Base-by-base conservation (phyloP, 2,113 vertebrate genomes). In the Forbesichthys papilliferus region DNA sequence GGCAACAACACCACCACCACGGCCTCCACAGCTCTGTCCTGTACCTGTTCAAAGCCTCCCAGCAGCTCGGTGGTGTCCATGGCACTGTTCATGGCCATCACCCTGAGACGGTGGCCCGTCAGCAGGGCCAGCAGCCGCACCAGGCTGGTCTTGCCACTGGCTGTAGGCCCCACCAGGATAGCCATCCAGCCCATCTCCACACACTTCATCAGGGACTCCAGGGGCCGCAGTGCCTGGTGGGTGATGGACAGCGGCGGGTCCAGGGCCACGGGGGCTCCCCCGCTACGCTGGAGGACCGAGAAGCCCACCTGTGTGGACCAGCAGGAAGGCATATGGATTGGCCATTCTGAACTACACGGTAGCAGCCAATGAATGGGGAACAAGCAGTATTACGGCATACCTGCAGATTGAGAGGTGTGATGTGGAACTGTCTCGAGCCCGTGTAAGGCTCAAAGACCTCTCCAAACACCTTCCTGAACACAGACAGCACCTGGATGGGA, bases 161-260 rank as follows among this genome's bases (percentile, higher is more conserved):
- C 93, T 3, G 95, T 93, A 0, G 98, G 95, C 1, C 98, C 97
- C 6, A 98, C 98, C 71, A 99, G 88, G 58, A 99, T 95, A 7
- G 93, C 94, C 97, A 98, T 98, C 98, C 97, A 99, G 76, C 91
- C 93, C 95, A 97, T 96, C 80, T 98, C 95, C 48, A 98, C 95
- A 68, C 96, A 98, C 77, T 99, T 99, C 95, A 99, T 98, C 49
- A 99, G 63, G 5, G 95, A 91, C 90, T 99, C 98, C 7, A 99
- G 90, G 3, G 94, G 94, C 59, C 92, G 91, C 70, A 99, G 86
- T 0, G 94, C 94, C 78, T 95, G 95, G 77, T 97, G 97, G 8
- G 96, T 93, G 77, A 99, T 92, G 0, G 90, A 96, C 9, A 99
- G 84, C 0, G 92, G 92, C n/a, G 87, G 94, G 70, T 92, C 88